Conservation (phyloP, 2,888 invertebrate species). For the Taenaris catops region DNA sequence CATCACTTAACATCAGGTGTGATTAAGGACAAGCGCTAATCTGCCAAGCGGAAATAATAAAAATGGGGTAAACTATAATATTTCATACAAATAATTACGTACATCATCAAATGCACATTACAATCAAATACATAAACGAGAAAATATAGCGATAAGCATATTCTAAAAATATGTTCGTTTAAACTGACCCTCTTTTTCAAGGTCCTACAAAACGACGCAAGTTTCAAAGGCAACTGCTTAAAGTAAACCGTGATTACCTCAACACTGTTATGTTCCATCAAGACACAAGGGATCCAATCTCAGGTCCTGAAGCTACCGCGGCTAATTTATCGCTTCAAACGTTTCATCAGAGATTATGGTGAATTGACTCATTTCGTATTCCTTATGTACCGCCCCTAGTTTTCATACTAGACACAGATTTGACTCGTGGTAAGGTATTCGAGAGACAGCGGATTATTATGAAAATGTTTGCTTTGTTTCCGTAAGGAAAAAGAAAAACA, state of each 20-base stretch:
- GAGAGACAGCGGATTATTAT: constrained; percentile 4
- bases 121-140: no score
- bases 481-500: not conserved
- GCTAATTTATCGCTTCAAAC: constrained; percentile 24
- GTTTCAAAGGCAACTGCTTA: not conserved
- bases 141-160: no score
- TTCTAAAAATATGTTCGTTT: no score
- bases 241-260: constrained; percentile 13
- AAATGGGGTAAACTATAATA: no score
- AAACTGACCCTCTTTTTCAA: no score
- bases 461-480: no score
- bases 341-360: constrained; percentile 45
- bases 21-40: no score
- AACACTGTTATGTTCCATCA: constrained; percentile 15
- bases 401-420: constrained; percentile 22
- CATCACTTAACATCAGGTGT: no score
- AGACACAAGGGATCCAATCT: constrained; percentile 20
- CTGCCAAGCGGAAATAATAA: no score
- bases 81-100: no score
- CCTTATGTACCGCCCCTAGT: constrained; percentile 47
- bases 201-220: no score
- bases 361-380: constrained; percentile 71
- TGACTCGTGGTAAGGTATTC: constrained; percentile 11
- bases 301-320: constrained; percentile 10
- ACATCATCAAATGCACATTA: no score